Evolutionary conservation across 2,888 invertebrate genomes (phyloP), one percentile per base, ranked within the genome.

Genomic region (Andrena bicolor): DNA sequence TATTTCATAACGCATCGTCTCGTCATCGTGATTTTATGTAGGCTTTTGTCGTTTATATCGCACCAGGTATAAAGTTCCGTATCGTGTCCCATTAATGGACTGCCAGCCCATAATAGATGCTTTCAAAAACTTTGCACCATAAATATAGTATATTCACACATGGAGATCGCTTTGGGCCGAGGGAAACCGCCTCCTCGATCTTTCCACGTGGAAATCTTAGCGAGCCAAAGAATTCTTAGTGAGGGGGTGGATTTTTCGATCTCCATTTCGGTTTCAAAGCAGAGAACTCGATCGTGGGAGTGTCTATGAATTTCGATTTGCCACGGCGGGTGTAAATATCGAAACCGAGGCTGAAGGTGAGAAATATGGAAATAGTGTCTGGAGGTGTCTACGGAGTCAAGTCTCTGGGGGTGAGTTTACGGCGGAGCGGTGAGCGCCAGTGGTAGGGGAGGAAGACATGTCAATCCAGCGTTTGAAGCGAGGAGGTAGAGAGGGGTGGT

Each of bases 21-120:
- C 30, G 76, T 78, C 60, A 63, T 28, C 51, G 8, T 83, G 82
- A 88, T 89, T 92, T 91, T 92, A 91, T 91, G 87, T 73, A 82
- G 76, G 82, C 85, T 86, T 87, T 90, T 83, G 85, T 85, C 83
- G 87, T 88, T 90, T 88, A 89, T 87, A 90, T 91, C 91, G 88
- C 92, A 80, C 81, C 92, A 92, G 92, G 93, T 93, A 93, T 92
- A 92, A 93, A 93, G 91, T 90, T 88, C 89, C 84, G 83, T 91
- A 88, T 84, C 92, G 86, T 91, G 92, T 91, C 77, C 80, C 86
- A 83, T 91, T 93, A 92, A 92, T 91, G 89, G 83, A 51, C 60
- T 5, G 58, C 23, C 30, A 65, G 49, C 56, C 76, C 53, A 64
- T 71, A 76, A 82, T 53, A 35, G 49, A 51, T 6, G 23, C 35